Evolutionary conservation across 64 coral and sea anemone genomes (phyloP).

Genomic region (Porites australiensis): DNA sequence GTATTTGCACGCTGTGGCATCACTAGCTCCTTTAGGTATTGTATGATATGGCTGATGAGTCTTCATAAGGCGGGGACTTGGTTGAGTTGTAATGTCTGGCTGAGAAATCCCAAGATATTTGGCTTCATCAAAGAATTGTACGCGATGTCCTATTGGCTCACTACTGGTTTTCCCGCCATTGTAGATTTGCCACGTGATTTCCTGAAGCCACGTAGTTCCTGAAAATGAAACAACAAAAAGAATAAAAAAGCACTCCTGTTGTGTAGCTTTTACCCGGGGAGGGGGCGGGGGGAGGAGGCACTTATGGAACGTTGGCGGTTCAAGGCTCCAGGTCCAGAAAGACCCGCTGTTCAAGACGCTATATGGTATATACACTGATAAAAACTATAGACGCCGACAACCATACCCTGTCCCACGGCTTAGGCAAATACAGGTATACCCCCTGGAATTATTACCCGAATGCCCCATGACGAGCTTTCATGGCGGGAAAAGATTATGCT

Average conservation of each 20-base stretch:
- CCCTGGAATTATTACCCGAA: too few relatives aligned
- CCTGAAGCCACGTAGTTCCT: conserved; percentile 67
- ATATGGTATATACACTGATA: too few relatives aligned
- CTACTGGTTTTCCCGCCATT: conserved; percentile 9
- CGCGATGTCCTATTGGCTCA: conserved; percentile 8
- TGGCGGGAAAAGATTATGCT: too few relatives aligned
- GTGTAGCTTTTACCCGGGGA: too few relatives aligned
- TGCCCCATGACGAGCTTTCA: too few relatives aligned
- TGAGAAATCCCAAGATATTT: conserved; percentile 1
- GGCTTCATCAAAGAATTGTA: conserved; percentile 41
- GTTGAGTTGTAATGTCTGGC: not conserved
- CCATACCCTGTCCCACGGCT: too few relatives aligned
- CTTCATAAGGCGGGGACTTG: conserved; percentile 57
- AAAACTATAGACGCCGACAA: too few relatives aligned
- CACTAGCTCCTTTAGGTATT: conserved; percentile 37
- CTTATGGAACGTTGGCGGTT: too few relatives aligned
- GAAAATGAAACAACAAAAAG: not conserved
- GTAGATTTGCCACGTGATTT: conserved; percentile 53
- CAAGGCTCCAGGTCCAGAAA: too few relatives aligned
- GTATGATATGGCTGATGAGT: conserved; percentile 52
- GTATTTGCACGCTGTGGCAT: conserved; percentile 30
- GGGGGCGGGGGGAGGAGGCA: too few relatives aligned
- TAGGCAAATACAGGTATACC: too few relatives aligned
- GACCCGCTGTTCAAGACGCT: too few relatives aligned
- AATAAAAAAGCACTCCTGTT: not conserved